Conservation (phyloP, 2,113 vertebrate species). For the Catharus minimus region DNA sequence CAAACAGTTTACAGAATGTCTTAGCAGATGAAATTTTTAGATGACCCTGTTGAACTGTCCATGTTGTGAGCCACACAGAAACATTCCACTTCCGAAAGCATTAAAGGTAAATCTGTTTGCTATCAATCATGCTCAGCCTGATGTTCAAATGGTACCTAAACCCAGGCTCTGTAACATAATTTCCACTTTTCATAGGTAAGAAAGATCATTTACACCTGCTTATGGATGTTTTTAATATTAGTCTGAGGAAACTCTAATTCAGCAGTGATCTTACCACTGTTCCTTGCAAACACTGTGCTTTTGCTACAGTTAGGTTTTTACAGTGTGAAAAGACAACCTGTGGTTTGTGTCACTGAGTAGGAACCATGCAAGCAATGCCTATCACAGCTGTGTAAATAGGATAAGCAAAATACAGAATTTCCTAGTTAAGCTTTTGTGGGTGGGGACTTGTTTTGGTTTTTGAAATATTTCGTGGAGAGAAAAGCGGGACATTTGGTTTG, state of each 20-base stretch:
- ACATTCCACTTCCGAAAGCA: neutral
- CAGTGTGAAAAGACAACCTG: neutral
- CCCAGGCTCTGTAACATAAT: neutral
- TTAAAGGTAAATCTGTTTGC: neutral
- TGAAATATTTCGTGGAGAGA: neutral
- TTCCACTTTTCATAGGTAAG: neutral
- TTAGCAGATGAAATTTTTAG: constrained; percentile 27
- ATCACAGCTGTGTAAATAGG: neutral
- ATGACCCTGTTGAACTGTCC: constrained; percentile 9
- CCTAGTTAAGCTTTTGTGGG: neutral
- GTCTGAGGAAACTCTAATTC: neutral
- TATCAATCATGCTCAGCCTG: neutral
- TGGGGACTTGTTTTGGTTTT: neutral
- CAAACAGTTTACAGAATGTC: constrained; percentile 9
- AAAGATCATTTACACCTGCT: neutral
- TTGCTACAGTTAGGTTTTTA: neutral
- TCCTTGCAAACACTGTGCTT: neutral
- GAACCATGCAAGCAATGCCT: neutral
- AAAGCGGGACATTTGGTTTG: neutral
- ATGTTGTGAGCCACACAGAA: neutral
- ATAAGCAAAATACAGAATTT: neutral
- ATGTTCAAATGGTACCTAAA: neutral
- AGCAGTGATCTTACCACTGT: neutral
- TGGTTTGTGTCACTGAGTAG: neutral
- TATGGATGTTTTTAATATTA: neutral